Percentiles rank a stretch among this genome's conserved stretches.
phyloP scores from a whole-genome alignment of 2,113 vertebrate genomes.

The Elachura formosa region DNA sequence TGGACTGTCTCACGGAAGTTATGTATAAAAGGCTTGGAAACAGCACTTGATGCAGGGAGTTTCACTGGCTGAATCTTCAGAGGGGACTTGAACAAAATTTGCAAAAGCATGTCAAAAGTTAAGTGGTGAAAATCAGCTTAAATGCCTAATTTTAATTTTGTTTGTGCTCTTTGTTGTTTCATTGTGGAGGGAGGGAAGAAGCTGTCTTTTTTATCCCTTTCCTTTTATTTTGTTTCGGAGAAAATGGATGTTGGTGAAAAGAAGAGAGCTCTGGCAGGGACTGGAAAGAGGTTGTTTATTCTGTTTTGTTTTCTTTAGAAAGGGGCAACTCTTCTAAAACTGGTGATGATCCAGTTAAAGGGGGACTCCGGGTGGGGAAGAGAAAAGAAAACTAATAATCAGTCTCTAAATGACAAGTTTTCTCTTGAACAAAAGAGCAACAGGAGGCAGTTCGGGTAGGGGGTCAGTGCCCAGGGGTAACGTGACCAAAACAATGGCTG shows the following conservation, averaged over 20 bases:
- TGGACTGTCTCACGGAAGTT: neutral
- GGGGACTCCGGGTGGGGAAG: neutral
- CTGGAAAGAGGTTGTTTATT: slow-evolving; percentile 53
- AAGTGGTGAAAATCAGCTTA: slow-evolving; percentile 66
- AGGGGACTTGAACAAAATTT: slow-evolving; percentile 19
- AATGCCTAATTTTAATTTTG: slow-evolving; percentile 61
- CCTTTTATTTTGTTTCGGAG: neutral
- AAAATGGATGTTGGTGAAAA: slow-evolving; percentile 53
- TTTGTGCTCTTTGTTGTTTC: slow-evolving; percentile 54
- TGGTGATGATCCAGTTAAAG: slow-evolving; percentile 61
- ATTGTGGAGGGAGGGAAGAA: slow-evolving; percentile 34
- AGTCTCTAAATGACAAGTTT: slow-evolving; percentile 56
- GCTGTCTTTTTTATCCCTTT: slow-evolving; percentile 13
- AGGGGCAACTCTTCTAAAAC: slow-evolving; percentile 53
- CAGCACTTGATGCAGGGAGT: neutral
- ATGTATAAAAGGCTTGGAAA: slow-evolving; percentile 11
- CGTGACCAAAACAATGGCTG: slow-evolving; percentile 27
- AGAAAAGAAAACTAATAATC: slow-evolving; percentile 68
- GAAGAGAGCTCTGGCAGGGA: slow-evolving; percentile 25
- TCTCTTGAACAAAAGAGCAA: slow-evolving; percentile 62
- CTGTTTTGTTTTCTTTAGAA: slow-evolving; percentile 66
- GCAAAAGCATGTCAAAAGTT: slow-evolving; percentile 57
- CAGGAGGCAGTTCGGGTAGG: slow-evolving; percentile 43
- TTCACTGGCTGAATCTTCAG: slow-evolving; percentile 24
- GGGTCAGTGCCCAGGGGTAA: slow-evolving; percentile 41